Evolutionary conservation across 2,797 vertebrate genomes (phyloP).

Genomic region (Catharus ustulatus): DNA sequence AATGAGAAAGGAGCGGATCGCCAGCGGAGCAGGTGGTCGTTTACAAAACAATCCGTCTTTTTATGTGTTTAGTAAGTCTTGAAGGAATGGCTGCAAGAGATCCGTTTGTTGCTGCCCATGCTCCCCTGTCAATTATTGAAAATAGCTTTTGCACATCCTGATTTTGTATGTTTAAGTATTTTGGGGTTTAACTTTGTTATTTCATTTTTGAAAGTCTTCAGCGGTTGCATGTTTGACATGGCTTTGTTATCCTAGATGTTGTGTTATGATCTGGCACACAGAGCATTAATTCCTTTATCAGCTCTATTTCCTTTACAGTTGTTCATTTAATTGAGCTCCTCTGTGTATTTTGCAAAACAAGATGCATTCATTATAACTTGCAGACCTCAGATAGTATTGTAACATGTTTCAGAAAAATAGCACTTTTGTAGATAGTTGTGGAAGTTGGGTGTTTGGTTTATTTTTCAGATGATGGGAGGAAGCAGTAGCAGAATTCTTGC

Average conservation of each 20-base stretch:
- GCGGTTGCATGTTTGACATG: conserved; percentile 54
- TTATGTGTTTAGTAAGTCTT: neutral
- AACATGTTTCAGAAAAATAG: conserved; percentile 19
- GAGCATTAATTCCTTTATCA: conserved; percentile 71
- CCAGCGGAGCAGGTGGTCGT: neutral
- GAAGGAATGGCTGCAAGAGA: neutral
- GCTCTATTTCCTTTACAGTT: conserved; percentile 64
- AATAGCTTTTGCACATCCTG: neutral
- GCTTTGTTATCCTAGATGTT: conserved; percentile 70
- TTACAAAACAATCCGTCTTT: neutral
- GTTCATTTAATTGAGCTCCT: conserved; percentile 65
- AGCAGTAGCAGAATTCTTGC: conserved; percentile 59
- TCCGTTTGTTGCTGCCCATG: neutral
- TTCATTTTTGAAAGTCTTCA: conserved; percentile 21
- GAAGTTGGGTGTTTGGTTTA: conserved; percentile 57
- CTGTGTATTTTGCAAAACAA: conserved; percentile 68
- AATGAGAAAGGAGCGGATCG: neutral
- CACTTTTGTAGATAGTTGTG: conserved; percentile 38
- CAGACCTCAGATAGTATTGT: conserved; percentile 43
- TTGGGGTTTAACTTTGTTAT: conserved; percentile 18
- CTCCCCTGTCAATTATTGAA: neutral
- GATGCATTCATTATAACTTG: conserved; percentile 51
- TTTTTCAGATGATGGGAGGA: conserved; percentile 60
- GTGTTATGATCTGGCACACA: conserved; percentile 55
- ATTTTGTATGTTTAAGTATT: conserved; percentile 8